phyloP scores from a whole-genome alignment of 2,113 vertebrate genomes.

The rat (Rattus norvegicus) region DNA sequence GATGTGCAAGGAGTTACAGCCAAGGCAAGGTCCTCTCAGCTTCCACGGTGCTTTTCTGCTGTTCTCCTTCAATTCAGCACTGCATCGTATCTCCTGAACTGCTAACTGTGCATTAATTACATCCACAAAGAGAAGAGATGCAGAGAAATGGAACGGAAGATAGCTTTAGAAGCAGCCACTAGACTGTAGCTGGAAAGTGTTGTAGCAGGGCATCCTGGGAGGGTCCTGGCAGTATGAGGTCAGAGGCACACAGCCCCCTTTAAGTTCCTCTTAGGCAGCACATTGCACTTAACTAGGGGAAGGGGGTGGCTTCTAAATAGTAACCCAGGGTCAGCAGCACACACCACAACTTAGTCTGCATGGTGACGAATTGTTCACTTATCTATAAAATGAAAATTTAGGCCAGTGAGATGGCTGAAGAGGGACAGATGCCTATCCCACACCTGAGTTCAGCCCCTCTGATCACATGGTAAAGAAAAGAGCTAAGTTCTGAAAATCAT shows the following conservation, averaged over 20 bases:
- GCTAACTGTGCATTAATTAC: not conserved
- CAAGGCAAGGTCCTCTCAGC: not conserved
- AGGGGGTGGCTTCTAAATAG: slow-evolving; percentile 33
- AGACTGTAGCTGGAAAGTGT: not conserved
- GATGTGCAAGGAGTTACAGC: not conserved
- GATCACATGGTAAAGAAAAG: not conserved
- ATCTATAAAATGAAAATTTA: not conserved
- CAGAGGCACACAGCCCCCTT: not conserved
- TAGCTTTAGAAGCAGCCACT: not conserved
- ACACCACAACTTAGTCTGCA: slow-evolving; percentile 28
- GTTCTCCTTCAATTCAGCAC: not conserved
- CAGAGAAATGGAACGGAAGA: not conserved
- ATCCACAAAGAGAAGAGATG: not conserved
- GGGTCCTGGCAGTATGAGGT: not conserved
- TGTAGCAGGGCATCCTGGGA: not conserved
- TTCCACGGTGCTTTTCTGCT: not conserved
- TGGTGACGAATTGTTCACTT: slow-evolving; percentile 42
- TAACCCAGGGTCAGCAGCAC: slow-evolving; percentile 66
- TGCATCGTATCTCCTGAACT: too few species aligned
- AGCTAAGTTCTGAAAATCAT: not conserved
- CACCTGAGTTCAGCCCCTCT: not conserved
- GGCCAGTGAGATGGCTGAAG: too few species aligned
- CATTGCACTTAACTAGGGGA: not conserved
- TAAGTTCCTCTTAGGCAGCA: not conserved
- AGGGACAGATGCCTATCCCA: not conserved